phyloP scores from a whole-genome alignment of 2,113 vertebrate genomes.

The Toxotes chatareus region DNA sequence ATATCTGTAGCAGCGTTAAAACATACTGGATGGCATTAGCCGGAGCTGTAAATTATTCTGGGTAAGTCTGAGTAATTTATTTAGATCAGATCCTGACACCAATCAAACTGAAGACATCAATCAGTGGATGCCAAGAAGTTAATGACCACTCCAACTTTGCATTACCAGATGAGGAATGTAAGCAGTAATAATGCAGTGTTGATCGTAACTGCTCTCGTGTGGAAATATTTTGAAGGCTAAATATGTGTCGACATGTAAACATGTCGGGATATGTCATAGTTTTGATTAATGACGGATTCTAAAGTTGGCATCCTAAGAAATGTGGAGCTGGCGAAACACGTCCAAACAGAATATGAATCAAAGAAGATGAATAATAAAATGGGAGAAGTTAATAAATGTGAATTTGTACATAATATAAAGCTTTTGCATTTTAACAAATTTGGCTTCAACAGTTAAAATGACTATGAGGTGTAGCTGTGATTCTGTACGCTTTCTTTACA shows the following conservation, averaged over 20 bases:
- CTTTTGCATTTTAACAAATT: slow-evolving; percentile 47
- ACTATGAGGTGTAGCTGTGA: slow-evolving; percentile 17
- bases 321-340: neutral
- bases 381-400: slow-evolving; percentile 13
- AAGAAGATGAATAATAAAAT: neutral
- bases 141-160: slow-evolving; percentile 18
- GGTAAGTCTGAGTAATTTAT: neutral
- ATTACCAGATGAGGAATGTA: slow-evolving; percentile 17
- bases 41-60: neutral
- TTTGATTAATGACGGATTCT: neutral
- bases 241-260: slow-evolving; percentile 2
- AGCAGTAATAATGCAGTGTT: neutral
- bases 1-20: neutral
- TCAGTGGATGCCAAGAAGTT: neutral
- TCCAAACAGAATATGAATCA: neutral
- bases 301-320: neutral
- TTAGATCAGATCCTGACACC: neutral
- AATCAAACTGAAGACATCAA: slow-evolving; percentile 28
- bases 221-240: neutral
- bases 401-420: slow-evolving; percentile 60
- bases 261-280: neutral
- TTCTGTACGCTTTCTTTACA: slow-evolving; percentile 15
- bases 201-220: neutral
- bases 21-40: neutral
- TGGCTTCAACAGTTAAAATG: slow-evolving; percentile 18